Evolutionary conservation across 92 coral and sea anemone genomes (phyloP).

Genomic region (Umimayanthus chanpuru): DNA sequence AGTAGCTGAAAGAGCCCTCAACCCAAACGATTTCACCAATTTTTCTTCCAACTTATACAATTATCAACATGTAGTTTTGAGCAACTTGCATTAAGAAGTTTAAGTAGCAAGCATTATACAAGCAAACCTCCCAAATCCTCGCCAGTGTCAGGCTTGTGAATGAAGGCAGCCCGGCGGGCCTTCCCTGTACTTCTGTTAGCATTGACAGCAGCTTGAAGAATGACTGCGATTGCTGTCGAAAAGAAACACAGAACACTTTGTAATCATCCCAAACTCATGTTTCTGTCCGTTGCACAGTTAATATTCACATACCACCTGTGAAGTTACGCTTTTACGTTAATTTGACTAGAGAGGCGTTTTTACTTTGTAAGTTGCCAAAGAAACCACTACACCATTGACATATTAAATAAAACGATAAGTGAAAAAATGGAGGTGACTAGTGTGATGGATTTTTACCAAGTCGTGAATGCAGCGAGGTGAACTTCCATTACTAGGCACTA

Average conservation of each 20-base stretch:
- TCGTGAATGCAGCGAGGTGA: no score
- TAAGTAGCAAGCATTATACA: background rate
- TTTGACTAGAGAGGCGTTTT: no score
- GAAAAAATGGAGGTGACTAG: no score
- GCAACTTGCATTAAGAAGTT: background rate
- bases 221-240: slow-evolving; percentile 93
- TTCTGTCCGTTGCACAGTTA: no score
- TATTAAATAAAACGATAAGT: no score
- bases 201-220: slow-evolving; percentile 92
- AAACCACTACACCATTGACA: no score
- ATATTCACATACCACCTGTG: no score
- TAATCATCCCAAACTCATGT: background rate
- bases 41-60: background rate
- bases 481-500: no score
- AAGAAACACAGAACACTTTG: background rate
- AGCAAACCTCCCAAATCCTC: slow-evolving; percentile 95
- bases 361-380: no score
- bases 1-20: background rate
- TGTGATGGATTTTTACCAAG: no score
- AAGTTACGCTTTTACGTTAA: no score
- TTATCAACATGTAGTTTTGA: background rate
- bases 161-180: slow-evolving; percentile 89
- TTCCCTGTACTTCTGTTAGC: slow-evolving; percentile 90
- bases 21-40: background rate
- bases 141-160: slow-evolving; percentile 91